These are phyloP conservation scores for Pseudolycoriella hygida DNA, from an alignment of 2,888 invertebrate genomes.

Conservation along the genomic window DNA sequence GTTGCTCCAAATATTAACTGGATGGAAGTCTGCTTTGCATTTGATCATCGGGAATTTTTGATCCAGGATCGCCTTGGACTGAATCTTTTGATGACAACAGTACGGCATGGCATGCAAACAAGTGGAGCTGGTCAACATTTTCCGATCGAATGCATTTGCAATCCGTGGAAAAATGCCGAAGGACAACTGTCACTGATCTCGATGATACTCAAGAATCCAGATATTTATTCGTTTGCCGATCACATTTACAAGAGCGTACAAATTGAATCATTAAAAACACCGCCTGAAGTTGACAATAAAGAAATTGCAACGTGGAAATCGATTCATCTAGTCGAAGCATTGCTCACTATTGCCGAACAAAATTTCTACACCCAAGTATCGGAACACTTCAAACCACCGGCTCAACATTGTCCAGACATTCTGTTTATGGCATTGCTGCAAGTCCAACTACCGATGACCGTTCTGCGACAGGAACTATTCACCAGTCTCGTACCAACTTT, in stretches of 20 bases:
- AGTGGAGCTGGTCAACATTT: slow-evolving; percentile 53
- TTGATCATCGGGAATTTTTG: slow-evolving; percentile 81
- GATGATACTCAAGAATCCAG: slow-evolving; percentile 74
- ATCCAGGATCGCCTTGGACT: slow-evolving; percentile 77
- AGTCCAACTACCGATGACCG: slow-evolving; percentile 60
- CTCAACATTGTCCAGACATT: slow-evolving; percentile 89
- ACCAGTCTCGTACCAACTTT: slow-evolving; percentile 82
- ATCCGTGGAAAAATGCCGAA: slow-evolving; percentile 85
- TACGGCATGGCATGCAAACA: slow-evolving; percentile 63
- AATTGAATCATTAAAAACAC: slow-evolving; percentile 78
- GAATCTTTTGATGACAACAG: slow-evolving; percentile 61
- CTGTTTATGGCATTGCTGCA: slow-evolving; percentile 78
- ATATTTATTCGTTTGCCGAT: slow-evolving; percentile 88
- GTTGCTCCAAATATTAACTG: slow-evolving; percentile 71
- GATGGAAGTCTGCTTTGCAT: slow-evolving; percentile 80
- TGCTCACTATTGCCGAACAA: slow-evolving; percentile 73
- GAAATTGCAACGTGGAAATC: slow-evolving; percentile 89
- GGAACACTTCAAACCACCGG: slow-evolving; percentile 81
- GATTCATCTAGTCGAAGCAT: slow-evolving; percentile 72
- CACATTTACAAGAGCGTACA: slow-evolving; percentile 74
- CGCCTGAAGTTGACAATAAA: slow-evolving; percentile 88
- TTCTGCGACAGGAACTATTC: slow-evolving; percentile 70
- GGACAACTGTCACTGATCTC: slow-evolving; percentile 80
- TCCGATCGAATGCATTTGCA: slow-evolving; percentile 78
- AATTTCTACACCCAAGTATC: slow-evolving; percentile 62